These are phyloP conservation scores for Atrina japonica DNA, from an alignment of 2,888 invertebrate genomes.

Conservation along the genomic window DNA sequence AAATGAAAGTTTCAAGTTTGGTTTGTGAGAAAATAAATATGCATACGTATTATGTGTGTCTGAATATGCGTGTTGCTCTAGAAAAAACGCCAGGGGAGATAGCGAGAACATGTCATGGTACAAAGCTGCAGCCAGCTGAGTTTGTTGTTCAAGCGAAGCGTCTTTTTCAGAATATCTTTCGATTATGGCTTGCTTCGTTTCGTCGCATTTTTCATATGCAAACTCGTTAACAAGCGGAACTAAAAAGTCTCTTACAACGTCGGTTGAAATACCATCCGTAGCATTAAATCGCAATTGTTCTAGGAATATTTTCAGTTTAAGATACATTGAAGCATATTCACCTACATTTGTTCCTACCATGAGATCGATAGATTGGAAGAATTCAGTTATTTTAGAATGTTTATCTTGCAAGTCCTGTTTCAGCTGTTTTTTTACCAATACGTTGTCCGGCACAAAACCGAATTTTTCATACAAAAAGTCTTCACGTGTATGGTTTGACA, in stretches of 20 bases:
- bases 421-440: slow-evolving; percentile 45
- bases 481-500: no score
- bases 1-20: slow-evolving; percentile 86
- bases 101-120: slow-evolving; percentile 49
- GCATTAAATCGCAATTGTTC: slow-evolving; percentile 41
- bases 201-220: slow-evolving; percentile 30
- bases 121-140: slow-evolving; percentile 39
- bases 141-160: slow-evolving; percentile 26
- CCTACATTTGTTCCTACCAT: slow-evolving; percentile 56
- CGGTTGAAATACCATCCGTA: slow-evolving; percentile 39
- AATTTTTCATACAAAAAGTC: slow-evolving; percentile 39
- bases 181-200: slow-evolving; percentile 42
- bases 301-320: slow-evolving; percentile 39
- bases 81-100: slow-evolving; percentile 42
- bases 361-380: slow-evolving; percentile 52
- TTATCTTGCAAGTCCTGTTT: slow-evolving; percentile 32
- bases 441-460: slow-evolving; percentile 53
- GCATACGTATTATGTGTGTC: slow-evolving; percentile 93
- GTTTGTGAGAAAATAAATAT: slow-evolving; percentile 92
- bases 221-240: slow-evolving; percentile 41
- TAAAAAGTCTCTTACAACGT: slow-evolving; percentile 46
- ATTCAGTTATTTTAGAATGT: slow-evolving; percentile 31
- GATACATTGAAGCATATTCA: slow-evolving; percentile 57
- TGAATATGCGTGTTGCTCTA: slow-evolving; percentile 91
- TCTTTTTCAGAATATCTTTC: slow-evolving; percentile 36